phyloP scores from a whole-genome alignment of 2,888 invertebrate species.

The Pristionchus maxplancki region DNA sequence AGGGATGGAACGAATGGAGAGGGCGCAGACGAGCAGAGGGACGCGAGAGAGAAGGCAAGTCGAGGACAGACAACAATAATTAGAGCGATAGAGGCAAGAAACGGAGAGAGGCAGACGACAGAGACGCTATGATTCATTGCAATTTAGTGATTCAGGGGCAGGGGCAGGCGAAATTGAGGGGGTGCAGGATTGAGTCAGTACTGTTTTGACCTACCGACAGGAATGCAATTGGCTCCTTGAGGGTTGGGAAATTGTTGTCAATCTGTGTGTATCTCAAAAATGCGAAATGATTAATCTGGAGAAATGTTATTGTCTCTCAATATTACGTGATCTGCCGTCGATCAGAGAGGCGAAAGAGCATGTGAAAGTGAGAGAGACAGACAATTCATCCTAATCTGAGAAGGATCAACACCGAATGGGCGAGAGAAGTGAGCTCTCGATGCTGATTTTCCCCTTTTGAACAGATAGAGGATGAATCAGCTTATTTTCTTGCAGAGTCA shows the following conservation, averaged over 20 bases:
- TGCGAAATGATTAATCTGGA: too few relatives aligned
- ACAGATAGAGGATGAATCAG: not conserved
- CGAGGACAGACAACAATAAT: not conserved
- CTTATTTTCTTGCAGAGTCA: not conserved
- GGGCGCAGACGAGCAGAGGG: not conserved
- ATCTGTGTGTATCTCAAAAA: too few relatives aligned
- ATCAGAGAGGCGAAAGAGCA: too few relatives aligned
- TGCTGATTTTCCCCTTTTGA: not conserved
- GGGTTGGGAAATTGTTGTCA: not conserved
- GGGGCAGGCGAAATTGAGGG: not conserved
- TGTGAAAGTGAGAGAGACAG: too few relatives aligned
- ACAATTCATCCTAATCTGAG: too few relatives aligned
- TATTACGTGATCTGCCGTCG: too few relatives aligned
- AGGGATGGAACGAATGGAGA: not conserved
- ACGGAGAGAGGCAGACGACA: not conserved
- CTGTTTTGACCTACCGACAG: constrained; percentile 2
- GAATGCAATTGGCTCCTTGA: not conserved
- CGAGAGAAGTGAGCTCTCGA: not conserved
- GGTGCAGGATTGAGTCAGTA: not conserved
- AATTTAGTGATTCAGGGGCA: not conserved
- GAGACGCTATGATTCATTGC: not conserved
- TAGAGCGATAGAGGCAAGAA: not conserved
- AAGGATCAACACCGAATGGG: too few relatives aligned
- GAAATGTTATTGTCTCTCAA: too few relatives aligned
- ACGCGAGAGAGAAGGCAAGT: not conserved